Base-by-base conservation (phyloP, 2,888 invertebrate genomes). In the Coelinius sp. region DNA sequence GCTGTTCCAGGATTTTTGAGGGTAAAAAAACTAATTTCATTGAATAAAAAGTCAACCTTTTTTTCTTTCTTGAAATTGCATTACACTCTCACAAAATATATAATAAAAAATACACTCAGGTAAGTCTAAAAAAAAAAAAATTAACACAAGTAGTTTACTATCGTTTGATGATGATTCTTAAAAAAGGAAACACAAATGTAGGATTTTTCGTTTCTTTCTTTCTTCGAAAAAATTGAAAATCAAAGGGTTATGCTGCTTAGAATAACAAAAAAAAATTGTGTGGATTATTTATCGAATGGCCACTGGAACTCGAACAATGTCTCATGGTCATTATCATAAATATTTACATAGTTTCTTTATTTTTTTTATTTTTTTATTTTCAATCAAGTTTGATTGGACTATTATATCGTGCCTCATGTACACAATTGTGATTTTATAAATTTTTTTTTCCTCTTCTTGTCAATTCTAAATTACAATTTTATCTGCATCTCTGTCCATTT, bases 1-100 rank as follows among this genome's bases (percentile, higher is more conserved):
- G 91, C 91, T 91, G 91, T 91, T 91, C 91, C 91, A 91, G 90
- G 91, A 91, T 91, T 91, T 91, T n/a, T n/a, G n/a, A n/a, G 91
- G 90, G 90, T 17, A 25, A 17, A 35, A 20, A 59, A 31, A 35
- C 10, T 44, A 59, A 44, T 35, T 65, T 12, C 49, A 49, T 38
- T 2, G 41, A 68, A 68, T 56, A 44, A 24, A 41, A 38, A 67
- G 24, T 52, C 17, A 35, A 25, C 53, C 53, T 67, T 49, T 20
- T 59, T 59, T 8, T 20, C 7, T 59, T 17, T 59, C 14, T 59
- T 10, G 35, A 59, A 59, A 59, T 59, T 31, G 59, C 59, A 59
- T 59, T 68, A 56, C 59, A 53, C 66, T 53, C 66, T 53, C 53
- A 53, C 66, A 67, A 31, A 67, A 67, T 35, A 56, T 59, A 44